Conservation (phyloP, 2,888 invertebrate genomes). For the Flabesymbios commensalis region DNA sequence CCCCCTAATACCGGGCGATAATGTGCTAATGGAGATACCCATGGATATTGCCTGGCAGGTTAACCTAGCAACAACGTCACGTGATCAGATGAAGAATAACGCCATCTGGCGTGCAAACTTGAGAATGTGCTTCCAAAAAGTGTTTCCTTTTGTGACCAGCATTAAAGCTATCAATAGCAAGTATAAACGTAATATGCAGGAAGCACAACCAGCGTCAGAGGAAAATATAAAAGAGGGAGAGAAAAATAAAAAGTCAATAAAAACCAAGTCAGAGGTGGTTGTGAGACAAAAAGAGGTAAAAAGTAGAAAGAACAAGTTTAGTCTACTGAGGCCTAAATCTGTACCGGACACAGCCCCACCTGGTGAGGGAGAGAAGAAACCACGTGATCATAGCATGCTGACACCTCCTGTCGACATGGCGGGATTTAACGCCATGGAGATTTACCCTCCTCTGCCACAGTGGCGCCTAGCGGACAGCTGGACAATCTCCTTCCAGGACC, state of each 20-base stretch:
- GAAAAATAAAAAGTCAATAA: too few relatives aligned
- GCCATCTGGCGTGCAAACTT: neutral
- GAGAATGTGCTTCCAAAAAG: neutral
- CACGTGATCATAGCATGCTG: too few relatives aligned
- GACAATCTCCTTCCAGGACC: neutral
- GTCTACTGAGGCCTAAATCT: too few relatives aligned
- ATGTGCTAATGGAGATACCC: slow-evolving; percentile 5
- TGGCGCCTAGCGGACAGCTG: neutral
- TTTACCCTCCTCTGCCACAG: neutral
- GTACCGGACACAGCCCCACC: too few relatives aligned
- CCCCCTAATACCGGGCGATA: neutral
- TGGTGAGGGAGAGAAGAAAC: too few relatives aligned
- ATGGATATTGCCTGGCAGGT: neutral
- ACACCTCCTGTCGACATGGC: neutral
- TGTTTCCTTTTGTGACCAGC: neutral
- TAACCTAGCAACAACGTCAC: too few relatives aligned
- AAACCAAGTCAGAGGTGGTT: too few relatives aligned
- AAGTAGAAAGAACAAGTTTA: too few relatives aligned
- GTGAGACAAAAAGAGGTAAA: too few relatives aligned
- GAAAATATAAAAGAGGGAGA: too few relatives aligned
- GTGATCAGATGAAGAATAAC: neutral
- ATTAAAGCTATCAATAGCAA: neutral
- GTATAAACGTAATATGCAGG: too few relatives aligned
- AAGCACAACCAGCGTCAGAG: too few relatives aligned
- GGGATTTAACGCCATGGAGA: neutral